These are phyloP conservation scores for Pseudachorutes palmiensis DNA, from an alignment of 1,140 invertebrate species.

Conservation along the genomic window DNA sequence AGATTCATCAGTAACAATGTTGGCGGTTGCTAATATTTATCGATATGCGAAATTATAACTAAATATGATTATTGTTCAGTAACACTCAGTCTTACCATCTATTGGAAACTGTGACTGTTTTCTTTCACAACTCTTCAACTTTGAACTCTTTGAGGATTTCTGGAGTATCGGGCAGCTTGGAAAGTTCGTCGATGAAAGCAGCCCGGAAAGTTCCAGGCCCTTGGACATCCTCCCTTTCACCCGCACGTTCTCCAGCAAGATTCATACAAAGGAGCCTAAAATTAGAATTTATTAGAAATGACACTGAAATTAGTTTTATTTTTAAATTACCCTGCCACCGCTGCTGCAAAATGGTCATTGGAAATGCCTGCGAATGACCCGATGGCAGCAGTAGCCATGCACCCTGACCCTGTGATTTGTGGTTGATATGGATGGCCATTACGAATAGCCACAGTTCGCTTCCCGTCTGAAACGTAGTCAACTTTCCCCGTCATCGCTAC, in stretches of 20 bases:
- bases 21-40: background rate
- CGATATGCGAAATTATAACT: background rate
- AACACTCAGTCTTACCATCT: too few relatives aligned
- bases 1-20: background rate
- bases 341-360: constrained; percentile 3
- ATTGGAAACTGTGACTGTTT: too few relatives aligned
- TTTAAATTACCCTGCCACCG: constrained; percentile 7
- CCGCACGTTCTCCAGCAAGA: constrained; percentile 6
- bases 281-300: background rate
- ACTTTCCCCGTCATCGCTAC: constrained; percentile 4
- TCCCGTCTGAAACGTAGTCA: constrained; percentile 13
- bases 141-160: background rate
- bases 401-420: constrained; percentile 7
- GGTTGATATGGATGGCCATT: background rate
- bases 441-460: too few relatives aligned
- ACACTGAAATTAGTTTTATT: background rate
- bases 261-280: background rate
- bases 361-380: background rate
- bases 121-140: background rate
- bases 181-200: constrained; percentile 3
- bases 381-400: background rate
- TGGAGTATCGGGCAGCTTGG: background rate
- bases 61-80: background rate
- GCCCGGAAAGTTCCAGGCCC: constrained; percentile 11
- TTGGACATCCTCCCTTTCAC: background rate